Percentiles rank a stretch among this genome's conserved stretches.
Conservation (phyloP, 2,888 invertebrate species). For the Caenorhabditis drosophilae region DNA sequence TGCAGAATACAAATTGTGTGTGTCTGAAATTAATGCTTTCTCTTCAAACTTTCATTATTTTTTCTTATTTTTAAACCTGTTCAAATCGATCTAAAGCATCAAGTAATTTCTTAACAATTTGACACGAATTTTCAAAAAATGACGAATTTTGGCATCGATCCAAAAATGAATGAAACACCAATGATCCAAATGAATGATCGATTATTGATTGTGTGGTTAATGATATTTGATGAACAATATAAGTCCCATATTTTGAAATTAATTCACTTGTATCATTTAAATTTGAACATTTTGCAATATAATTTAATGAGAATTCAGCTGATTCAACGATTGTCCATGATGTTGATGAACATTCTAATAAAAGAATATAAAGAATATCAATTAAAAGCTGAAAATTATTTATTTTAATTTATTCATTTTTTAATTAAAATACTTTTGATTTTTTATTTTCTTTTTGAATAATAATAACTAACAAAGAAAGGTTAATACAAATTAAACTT, state of each 20-base stretch:
- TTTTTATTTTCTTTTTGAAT: slow-evolving; percentile 4
- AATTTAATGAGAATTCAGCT: slow-evolving; percentile 15
- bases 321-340: slow-evolving; percentile 18
- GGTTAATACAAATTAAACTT: slow-evolving; percentile 16
- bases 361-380: slow-evolving; percentile 11
- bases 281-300: slow-evolving; percentile 6
- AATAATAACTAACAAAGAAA: slow-evolving; percentile 15
- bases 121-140: slow-evolving; percentile 30
- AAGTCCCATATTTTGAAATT: slow-evolving; percentile 3
- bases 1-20: slow-evolving; percentile 31
- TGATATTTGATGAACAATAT: slow-evolving; percentile 8
- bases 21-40: too few relatives aligned
- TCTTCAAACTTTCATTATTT: too few relatives aligned
- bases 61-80: too few relatives aligned
- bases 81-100: slow-evolving; percentile 40
- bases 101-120: slow-evolving; percentile 44
- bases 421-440: slow-evolving; percentile 14
- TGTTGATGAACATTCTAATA: slow-evolving; percentile 11
- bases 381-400: slow-evolving; percentile 14
- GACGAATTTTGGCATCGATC: slow-evolving; percentile 14
- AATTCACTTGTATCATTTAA: too few relatives aligned
- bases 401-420: not conserved
- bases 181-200: slow-evolving; percentile 35
- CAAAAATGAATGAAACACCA: slow-evolving; percentile 39
- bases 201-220: slow-evolving; percentile 14